Conservation (phyloP, 2,797 vertebrate genomes). For the Anniella stebbinsi region DNA sequence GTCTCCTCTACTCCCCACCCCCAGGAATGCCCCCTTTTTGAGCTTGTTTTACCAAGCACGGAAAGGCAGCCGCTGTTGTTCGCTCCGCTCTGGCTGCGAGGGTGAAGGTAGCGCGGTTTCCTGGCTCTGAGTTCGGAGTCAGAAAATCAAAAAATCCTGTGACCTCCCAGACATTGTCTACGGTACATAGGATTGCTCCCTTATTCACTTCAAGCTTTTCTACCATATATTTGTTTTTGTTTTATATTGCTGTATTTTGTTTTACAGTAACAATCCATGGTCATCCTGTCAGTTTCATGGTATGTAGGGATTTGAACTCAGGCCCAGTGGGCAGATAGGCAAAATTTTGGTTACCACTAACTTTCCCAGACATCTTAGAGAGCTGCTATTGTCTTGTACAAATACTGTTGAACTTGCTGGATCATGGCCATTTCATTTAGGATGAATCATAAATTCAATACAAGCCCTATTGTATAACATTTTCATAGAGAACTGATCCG, state of each 20-base stretch:
- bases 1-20: no score
- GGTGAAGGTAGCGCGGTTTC: no score
- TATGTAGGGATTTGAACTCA: not conserved
- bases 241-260: not conserved
- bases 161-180: no score
- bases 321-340: not conserved
- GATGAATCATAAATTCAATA: constrained; percentile 3
- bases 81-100: no score
- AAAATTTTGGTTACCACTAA: not conserved
- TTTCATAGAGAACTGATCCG: not conserved
- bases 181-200: no score
- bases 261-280: not conserved
- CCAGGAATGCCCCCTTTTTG: no score
- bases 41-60: no score
- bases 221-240: no score
- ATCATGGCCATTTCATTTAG: not conserved
- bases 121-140: no score
- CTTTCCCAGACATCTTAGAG: not conserved
- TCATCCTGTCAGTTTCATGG: not conserved
- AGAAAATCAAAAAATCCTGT: no score
- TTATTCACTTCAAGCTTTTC: not conserved
- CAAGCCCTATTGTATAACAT: not conserved
- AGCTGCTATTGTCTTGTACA: not conserved
- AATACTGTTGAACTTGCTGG: not conserved
- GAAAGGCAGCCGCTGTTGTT: no score